These are phyloP conservation scores for Apteryx owenii DNA, from an alignment of 2,113 vertebrate genomes.

Conservation along the genomic window DNA sequence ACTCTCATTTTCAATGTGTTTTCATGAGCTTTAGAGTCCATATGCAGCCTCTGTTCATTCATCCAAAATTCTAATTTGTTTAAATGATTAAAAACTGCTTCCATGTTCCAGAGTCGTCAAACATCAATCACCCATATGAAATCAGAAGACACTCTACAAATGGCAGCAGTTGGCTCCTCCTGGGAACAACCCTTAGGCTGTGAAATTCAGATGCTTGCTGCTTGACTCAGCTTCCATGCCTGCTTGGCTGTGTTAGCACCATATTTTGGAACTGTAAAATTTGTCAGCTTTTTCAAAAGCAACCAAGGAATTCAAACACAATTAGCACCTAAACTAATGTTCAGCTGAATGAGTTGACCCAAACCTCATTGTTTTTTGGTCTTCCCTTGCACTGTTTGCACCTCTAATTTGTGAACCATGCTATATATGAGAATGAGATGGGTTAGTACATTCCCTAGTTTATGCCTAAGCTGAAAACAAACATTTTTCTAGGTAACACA, in stretches of 20 bases:
- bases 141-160: background rate
- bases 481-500: background rate
- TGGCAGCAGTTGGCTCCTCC: slow-evolving; percentile 4
- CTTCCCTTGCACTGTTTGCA: background rate
- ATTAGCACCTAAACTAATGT: background rate
- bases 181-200: background rate
- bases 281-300: background rate
- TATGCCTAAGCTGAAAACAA: background rate
- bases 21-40: background rate
- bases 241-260: background rate
- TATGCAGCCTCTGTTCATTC: background rate
- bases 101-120: slow-evolving; percentile 33
- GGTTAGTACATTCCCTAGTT: background rate
- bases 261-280: background rate
- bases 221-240: background rate
- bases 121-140: background rate
- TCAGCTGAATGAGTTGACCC: background rate
- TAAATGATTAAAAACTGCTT: slow-evolving; percentile 31
- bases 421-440: background rate
- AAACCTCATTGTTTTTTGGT: background rate
- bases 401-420: background rate
- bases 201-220: background rate
- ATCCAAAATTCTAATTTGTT: slow-evolving; percentile 31
- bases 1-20: background rate
- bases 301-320: rapidly evolving